Evolutionary conservation across 2,113 vertebrate species (phyloP).

Genomic region (Phyllostomus discolor): DNA sequence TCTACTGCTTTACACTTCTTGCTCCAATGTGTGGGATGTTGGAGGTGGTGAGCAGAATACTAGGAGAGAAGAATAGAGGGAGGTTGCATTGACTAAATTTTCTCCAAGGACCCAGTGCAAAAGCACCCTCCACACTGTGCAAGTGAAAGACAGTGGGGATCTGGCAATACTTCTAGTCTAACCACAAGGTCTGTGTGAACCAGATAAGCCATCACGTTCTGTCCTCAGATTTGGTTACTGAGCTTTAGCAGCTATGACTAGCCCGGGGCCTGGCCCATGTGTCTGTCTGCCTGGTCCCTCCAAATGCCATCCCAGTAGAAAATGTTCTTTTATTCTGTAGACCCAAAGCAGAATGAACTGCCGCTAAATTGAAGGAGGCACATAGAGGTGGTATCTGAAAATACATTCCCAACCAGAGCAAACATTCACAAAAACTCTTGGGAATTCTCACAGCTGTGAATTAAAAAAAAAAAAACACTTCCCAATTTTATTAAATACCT

Average conservation of each 20-base stretch:
- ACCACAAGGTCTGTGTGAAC: neutral
- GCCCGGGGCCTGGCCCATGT: neutral
- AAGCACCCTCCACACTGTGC: neutral
- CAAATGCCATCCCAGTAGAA: neutral
- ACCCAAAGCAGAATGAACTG: neutral
- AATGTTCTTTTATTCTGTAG: neutral
- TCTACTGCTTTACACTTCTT: conserved; percentile 53
- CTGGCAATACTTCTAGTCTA: neutral
- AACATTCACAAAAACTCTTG: neutral
- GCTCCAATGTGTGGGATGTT: conserved; percentile 32
- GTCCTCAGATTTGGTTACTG: neutral
- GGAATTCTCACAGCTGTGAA: neutral
- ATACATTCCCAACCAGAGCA: neutral
- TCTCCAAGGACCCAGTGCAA: conserved; percentile 13
- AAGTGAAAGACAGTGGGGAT: neutral
- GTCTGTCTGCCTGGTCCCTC: neutral
- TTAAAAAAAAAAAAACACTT: neutral
- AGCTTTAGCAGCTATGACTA: neutral
- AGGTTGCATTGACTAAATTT: neutral
- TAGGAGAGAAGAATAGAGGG: neutral
- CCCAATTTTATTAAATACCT: neutral
- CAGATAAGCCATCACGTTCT: neutral
- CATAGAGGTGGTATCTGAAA: neutral
- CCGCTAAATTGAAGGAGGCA: neutral
- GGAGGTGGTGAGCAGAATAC: conserved; percentile 12